phyloP scores from a whole-genome alignment of 2,797 vertebrate genomes.

The Glyptemys insculpta region DNA sequence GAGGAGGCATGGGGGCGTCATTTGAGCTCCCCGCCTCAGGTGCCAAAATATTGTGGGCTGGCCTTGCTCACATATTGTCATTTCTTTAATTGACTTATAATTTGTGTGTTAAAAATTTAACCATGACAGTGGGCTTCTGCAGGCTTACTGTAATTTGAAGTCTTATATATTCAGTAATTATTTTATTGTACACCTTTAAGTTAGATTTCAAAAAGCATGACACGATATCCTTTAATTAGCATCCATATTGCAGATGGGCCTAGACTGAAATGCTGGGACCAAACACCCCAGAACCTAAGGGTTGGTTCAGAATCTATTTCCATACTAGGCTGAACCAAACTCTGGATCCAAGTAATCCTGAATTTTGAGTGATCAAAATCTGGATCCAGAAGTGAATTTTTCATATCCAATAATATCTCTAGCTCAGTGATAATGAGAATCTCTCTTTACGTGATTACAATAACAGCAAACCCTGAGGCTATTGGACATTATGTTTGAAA shows the following conservation, averaged over 20 bases:
- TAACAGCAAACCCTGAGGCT: neutral
- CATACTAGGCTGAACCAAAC: neutral
- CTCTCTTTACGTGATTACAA: neutral
- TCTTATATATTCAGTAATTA: constrained; percentile 38
- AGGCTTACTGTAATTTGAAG: constrained; percentile 59
- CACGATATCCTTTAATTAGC: neutral
- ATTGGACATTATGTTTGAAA: neutral
- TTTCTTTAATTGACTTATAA: constrained; percentile 12
- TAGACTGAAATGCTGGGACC: neutral
- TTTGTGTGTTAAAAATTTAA: constrained; percentile 33
- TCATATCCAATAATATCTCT: neutral
- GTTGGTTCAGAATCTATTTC: neutral
- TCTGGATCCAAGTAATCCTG: neutral
- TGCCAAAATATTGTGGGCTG: too few species aligned
- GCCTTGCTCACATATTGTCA: neutral
- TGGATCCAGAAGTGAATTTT: neutral
- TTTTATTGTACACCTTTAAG: neutral
- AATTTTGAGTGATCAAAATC: neutral
- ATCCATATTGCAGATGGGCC: neutral
- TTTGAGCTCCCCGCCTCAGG: too few species aligned
- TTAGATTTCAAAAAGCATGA: constrained; percentile 22
- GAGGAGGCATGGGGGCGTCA: too few species aligned
- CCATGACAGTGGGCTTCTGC: constrained; percentile 29
- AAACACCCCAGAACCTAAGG: neutral
- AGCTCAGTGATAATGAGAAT: neutral